Evolutionary conservation across 2,113 vertebrate genomes (phyloP).

Genomic region (Antennarius striatus): DNA sequence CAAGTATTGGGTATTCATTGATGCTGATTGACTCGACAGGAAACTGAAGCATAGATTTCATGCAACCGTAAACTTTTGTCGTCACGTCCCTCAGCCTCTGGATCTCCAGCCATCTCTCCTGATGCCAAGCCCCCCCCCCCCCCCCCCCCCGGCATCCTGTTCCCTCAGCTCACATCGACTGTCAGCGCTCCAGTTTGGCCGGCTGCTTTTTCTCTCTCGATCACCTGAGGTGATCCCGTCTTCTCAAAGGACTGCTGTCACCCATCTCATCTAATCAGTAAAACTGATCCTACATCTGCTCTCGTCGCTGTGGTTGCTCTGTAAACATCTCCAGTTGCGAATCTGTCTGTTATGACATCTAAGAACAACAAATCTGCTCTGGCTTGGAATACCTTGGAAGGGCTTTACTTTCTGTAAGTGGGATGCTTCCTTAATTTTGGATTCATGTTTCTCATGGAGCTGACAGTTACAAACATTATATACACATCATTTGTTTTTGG

Average conservation of each 20-base stretch:
- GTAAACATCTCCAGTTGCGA: no score
- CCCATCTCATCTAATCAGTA: no score
- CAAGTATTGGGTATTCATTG: background rate
- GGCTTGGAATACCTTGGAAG: no score
- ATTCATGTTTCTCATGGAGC: no score
- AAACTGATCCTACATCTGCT: no score
- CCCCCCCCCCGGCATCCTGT: background rate
- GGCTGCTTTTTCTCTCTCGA: background rate
- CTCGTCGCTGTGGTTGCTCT: no score
- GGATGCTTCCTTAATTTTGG: no score
- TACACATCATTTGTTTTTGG: no score
- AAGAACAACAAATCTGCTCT: no score
- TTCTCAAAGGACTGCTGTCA: background rate
- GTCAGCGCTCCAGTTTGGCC: slow-evolving; percentile 4
- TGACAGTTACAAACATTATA: no score
- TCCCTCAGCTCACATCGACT: slow-evolving; percentile 5
- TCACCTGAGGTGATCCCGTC: background rate
- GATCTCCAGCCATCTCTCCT: background rate
- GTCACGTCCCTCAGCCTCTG: background rate
- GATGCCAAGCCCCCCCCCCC: background rate
- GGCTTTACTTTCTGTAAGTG: no score
- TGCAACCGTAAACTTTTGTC: background rate
- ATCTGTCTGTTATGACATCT: no score
- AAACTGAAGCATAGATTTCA: background rate
- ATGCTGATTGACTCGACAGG: background rate